Evolutionary conservation across 2,113 vertebrate species (phyloP), one percentile per base, ranked within the genome.

Genomic region (Sander lucioperca): DNA sequence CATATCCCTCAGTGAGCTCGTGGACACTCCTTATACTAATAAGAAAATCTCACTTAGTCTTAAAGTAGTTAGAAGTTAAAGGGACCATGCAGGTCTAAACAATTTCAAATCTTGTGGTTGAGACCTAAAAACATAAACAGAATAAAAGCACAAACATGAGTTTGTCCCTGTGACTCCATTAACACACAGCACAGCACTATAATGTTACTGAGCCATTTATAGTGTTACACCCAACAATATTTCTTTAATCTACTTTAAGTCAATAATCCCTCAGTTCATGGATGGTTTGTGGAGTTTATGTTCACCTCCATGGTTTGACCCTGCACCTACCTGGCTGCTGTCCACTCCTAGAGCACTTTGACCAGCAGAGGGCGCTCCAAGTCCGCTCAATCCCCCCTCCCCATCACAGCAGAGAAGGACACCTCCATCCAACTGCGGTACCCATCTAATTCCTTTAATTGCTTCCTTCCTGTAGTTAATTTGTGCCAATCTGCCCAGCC

Each of bases 341-440:
- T 57, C 64, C 71, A 19, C 4, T 0, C 25, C 18, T 18, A 27
- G 8, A 15, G 11, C 30, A 0, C 6, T 18, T 2, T 1, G 10
- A 5, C 21, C 93, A 83, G 87, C 89, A 93, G 89, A 79, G 90
- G 91, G 89, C 88, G 86, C 87, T 82, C 66, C 1, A n/a, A 83
- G 85, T 48, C 83, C 61, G 74, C 27, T 3, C 2, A 87, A 90
- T 76, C 71, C 18, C 50, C 0, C 3, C 69, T 48, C 8, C 21
- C n/a, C 33, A 0, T 43, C 16, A 15, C 48, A 16, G 45, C 58
- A 19, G 48, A 45, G 69, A 27, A 23, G 51, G 45, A 6, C 74
- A 47, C 43, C 39, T 80, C 56, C 63, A 65, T 79, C 66, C 36
- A 30, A 74, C 80, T 75, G 85, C 71, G 23, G 70, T 57, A 50